Evolutionary conservation across 1,140 invertebrate genomes (phyloP), one percentile per base, ranked within the genome.

Genomic region (Rhyzopertha dominica): DNA sequence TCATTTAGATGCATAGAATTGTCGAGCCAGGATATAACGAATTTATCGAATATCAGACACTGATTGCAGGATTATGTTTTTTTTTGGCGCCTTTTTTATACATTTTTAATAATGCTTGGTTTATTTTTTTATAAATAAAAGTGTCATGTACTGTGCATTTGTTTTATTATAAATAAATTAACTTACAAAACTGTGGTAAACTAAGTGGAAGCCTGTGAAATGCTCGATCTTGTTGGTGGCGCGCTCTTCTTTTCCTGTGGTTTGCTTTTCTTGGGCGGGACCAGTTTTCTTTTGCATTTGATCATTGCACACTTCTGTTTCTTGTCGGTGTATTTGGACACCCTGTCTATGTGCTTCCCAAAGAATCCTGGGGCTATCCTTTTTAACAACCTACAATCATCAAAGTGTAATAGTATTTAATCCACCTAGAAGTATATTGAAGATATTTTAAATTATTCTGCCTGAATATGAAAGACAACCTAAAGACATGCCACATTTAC

Each of bases 271-370:
- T 22, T 46, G 12, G 8, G 9, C 19, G 31, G 20, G 8, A 43
- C 38, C 24, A 31, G 39, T 35, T 54, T 62, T 29, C 43, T 56
- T 32, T 53, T 59, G 47, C 62, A 66, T 19, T 58, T 55, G 37
- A 66, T 64, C 2, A 53, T 50, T 8, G 61, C 58, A 45, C 62
- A 66, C 44, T 58, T 56, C 36, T 61, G 34, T 39, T 55, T 53
- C 46, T 62, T 66, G 30, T 54, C 49, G 3, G 50, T 43, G 37
- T 62, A 64, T 45, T 59, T 64, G 12, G 44, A 46, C 5, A 55
- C 44, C 22, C 51, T 58, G 36, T 61, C 54, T 18, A 66, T 53
- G 12, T 58, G 53, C 44, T 52, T 61, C 7, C 56, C 58, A 28
- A 65, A 53, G 5, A 56, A 53, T 16, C 38, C 43, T 4, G 63